Evolutionary conservation across 2,113 vertebrate genomes (phyloP), one percentile per base, ranked within the genome.

Genomic region (Nematolebias whitei): DNA sequence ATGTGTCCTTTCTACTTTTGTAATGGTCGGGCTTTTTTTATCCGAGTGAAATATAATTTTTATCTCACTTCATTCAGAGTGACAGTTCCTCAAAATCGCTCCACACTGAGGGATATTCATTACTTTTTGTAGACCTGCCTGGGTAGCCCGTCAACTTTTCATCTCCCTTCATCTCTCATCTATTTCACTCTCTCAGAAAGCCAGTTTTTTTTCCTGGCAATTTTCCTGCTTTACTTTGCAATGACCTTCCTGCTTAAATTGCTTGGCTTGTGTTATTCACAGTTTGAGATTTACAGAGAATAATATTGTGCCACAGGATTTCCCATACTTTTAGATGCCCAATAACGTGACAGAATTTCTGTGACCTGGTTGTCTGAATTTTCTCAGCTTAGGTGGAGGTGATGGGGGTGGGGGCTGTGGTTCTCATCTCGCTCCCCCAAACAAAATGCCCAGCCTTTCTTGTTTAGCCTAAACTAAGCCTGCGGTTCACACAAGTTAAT

Each of bases 261-360:
- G 91, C 91, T 90, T 88, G 86, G 85, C 89, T 92, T 88, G 86
- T 90, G 91, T 92, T 93, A 92, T 93, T 93, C 92, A 91, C 90
- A 90, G 87, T 87, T 87, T 79, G 87, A 91, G 89, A 90, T 93
- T 91, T 90, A 89, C 89, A 78, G 81, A 82, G 89, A 91, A 90
- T 90, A 92, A 89, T 91, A 90, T 88, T 89, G 88, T 87, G 81
- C 82, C 56, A 32, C 65, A 86, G 90, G 90, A 91, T 92, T 91
- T 91, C 86, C 84, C 85, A 83, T 89, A 87, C 87, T 88, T 86
- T 92, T 89, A 92, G 89, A 82, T 87, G 85, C 87, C 90, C 89
- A 92, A 91, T 92, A 91, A 91, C 87, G 85, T 88, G 87, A 89
- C 84, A 88, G 80, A 81, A 85, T 89, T 84, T 63, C 74, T 22